Evolutionary conservation across 2,888 invertebrate genomes (phyloP), one percentile per base, ranked within the genome.

Genomic region (Drosophila kanekoi): DNA sequence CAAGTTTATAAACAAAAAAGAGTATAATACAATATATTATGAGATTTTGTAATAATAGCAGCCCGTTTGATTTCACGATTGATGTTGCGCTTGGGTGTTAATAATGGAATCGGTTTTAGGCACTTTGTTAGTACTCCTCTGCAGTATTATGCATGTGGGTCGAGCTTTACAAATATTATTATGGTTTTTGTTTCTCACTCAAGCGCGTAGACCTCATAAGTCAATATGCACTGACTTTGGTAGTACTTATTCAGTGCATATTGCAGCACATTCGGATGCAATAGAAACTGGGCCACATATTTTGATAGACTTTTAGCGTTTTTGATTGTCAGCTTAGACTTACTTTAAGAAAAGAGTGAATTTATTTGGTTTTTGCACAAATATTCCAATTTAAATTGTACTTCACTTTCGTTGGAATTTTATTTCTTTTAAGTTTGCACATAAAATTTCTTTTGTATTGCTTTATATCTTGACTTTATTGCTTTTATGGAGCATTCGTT

Each of bases 1-100:
- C 82, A 75, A 81, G 23, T 63, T 68, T 64, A 51, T 62, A 63
- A 73, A 79, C 53, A 64, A 72, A 58, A 57, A 44, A 52, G 38
- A 2, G 14, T 11, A 3, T 13, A 16, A 20, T 16, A 18, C 11
- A 9, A 3, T 23, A 8, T 23, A 28, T 28, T 28, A 20, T 3
- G 18, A 6, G 48, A 38, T 75, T 53, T 74, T 75, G 79, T 37
- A 75, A 75, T 60, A 44, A 37, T 75, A 41, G 18, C 62, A 69
- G 43, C 49, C 62, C 10, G 41, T 51, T 73, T 48, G 49, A 49
- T 51, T 54, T 41, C 48, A 57, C 37, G 67, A 57, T 74, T 48
- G 52, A 48, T 47, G 35, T 43, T 60, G 38, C 38, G 40, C 53
- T 53, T 44, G 73, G 57, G 54, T 53, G 74, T 66, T 73, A 57